These are phyloP conservation scores for Ectropis grisescens DNA, from an alignment of 1,140 invertebrate species.

Conservation along the genomic window DNA sequence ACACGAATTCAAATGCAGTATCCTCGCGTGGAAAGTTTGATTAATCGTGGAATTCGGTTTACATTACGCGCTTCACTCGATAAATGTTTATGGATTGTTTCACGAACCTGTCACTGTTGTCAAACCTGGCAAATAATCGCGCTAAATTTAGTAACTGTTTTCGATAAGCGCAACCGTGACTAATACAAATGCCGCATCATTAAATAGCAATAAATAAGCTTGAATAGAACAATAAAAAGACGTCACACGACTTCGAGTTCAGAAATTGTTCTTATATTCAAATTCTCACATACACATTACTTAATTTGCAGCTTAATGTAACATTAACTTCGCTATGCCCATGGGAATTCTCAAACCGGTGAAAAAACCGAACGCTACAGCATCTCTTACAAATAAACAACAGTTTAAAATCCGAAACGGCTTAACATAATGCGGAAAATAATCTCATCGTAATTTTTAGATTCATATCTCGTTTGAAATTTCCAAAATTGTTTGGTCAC, in stretches of 20 bases:
- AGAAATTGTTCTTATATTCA: constrained; percentile 26
- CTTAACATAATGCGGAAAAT: constrained; percentile 5
- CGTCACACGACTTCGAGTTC: constrained; percentile 2
- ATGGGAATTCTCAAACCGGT: constrained; percentile 37
- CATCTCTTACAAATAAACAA: constrained; percentile 33
- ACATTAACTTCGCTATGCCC: constrained; percentile 32
- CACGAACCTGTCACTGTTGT: too few species aligned
- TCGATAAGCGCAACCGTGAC: too few species aligned
- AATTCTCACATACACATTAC: constrained; percentile 57
- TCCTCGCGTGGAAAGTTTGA: constrained; percentile 34
- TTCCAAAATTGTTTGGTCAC: too few species aligned
- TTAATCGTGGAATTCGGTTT: constrained; percentile 21
- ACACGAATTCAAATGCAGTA: constrained; percentile 27
- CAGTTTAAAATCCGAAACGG: constrained; percentile 15
- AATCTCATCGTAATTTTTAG: background rate
- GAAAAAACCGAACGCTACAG: constrained; percentile 19
- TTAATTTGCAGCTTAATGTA: constrained; percentile 59
- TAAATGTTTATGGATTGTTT: constrained; percentile 9
- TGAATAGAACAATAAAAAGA: constrained; percentile 17
- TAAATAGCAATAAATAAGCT: constrained; percentile 15
- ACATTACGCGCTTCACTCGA: too few species aligned
- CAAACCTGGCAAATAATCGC: too few species aligned
- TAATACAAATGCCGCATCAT: too few species aligned
- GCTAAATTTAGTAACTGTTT: too few species aligned
- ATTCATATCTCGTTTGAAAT: too few species aligned